These are phyloP conservation scores for Zaprionus lineosus DNA, from an alignment of 2,888 invertebrate species.

Conservation along the genomic window DNA sequence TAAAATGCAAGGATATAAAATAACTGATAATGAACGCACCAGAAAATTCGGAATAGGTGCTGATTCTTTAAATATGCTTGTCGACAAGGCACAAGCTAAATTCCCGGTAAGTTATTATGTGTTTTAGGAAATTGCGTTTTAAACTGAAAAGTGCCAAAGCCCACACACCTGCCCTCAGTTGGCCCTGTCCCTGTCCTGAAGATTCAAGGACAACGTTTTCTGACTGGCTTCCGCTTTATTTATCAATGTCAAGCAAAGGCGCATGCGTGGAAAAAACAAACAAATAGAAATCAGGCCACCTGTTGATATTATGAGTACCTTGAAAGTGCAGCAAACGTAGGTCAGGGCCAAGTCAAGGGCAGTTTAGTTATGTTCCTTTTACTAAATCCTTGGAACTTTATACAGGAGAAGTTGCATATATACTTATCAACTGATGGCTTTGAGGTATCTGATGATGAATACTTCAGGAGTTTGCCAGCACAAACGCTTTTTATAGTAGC, in stretches of 20 bases:
- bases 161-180: constrained; percentile 14
- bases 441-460: constrained; percentile 89
- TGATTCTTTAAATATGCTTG: constrained; percentile 79
- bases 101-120: constrained; percentile 79
- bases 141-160: constrained; percentile 10
- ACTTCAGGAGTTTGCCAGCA: constrained; percentile 88
- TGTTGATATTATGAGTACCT: constrained; percentile 52
- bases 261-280: constrained; percentile 49
- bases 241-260: constrained; percentile 74
- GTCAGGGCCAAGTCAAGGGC: constrained; percentile 64
- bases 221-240: constrained; percentile 57
- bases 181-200: constrained; percentile 32
- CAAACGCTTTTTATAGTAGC: constrained; percentile 89
- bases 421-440: constrained; percentile 88
- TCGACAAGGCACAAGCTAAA: constrained; percentile 79
- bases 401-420: constrained; percentile 83
- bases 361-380: constrained; percentile 14
- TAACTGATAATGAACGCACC: constrained; percentile 80
- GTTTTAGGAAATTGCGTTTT: constrained; percentile 49
- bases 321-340: constrained; percentile 13
- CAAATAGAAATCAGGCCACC: constrained; percentile 34
- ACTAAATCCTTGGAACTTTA: constrained; percentile 16
- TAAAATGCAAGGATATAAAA: constrained; percentile 81
- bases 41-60: constrained; percentile 82
- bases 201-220: constrained; percentile 69